Percentiles rank a stretch among this genome's conserved stretches.
These are phyloP conservation scores for Alloscopus bannaensis DNA, from an alignment of 2,888 invertebrate species.

Conservation along the genomic window DNA sequence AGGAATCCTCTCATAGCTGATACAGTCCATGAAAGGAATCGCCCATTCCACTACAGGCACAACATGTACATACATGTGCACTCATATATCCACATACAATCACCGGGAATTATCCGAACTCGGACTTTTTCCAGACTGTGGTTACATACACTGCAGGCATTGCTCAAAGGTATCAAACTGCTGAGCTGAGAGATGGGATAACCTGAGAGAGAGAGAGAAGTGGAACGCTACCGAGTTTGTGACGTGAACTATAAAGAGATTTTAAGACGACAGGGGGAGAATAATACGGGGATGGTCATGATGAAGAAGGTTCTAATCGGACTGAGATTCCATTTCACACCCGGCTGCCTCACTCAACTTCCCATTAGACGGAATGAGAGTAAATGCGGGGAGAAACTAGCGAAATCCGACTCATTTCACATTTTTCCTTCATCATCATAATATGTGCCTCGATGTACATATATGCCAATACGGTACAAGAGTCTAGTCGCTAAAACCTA, in stretches of 20 bases:
- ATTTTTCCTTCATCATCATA: constrained; percentile 28
- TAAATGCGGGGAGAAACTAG: constrained; percentile 35
- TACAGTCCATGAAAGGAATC: neutral
- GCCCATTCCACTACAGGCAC: neutral
- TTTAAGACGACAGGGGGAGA: constrained; percentile 30
- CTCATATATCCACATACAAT: too few relatives aligned
- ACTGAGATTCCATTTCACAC: constrained; percentile 71
- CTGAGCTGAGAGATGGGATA: constrained; percentile 38
- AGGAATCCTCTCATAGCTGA: neutral
- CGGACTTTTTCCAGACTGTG: too few relatives aligned
- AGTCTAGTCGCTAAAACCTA: too few relatives aligned
- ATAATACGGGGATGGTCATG: constrained; percentile 59
- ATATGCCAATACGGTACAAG: too few relatives aligned
- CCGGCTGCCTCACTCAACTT: constrained; percentile 68
- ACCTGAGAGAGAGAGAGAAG: constrained; percentile 15
- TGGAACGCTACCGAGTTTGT: neutral
- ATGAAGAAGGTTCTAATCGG: constrained; percentile 66
- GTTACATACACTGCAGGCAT: too few relatives aligned
- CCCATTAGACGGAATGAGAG: constrained; percentile 57
- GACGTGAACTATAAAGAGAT: constrained; percentile 42
- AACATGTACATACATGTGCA: too few relatives aligned
- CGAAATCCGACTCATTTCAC: constrained; percentile 52
- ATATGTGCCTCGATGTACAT: too few relatives aligned
- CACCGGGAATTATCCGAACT: too few relatives aligned
- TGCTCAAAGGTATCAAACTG: too few relatives aligned